Conservation (phyloP, 2,797 vertebrate genomes). For the Peromyscus attwateri region DNA sequence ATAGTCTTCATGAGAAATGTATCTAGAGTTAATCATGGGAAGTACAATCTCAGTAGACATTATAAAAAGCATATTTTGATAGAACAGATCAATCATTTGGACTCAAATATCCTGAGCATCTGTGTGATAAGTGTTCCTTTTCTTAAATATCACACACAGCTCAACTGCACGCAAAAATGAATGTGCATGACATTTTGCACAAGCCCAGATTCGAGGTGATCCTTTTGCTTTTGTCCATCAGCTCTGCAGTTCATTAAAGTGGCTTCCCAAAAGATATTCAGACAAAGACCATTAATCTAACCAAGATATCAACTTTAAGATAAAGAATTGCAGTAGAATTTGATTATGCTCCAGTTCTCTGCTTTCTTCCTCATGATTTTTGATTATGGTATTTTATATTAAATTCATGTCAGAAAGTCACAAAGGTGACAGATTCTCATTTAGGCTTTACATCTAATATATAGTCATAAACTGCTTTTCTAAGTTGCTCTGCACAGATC, state of each 20-base stretch:
- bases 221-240: neutral
- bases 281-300: conserved; percentile 62
- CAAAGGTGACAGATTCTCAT: conserved; percentile 65
- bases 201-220: neutral
- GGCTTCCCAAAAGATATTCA: conserved; percentile 6
- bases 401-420: conserved; percentile 66
- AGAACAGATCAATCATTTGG: neutral
- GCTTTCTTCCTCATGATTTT: conserved; percentile 49
- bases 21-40: neutral
- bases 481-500: conserved; percentile 63
- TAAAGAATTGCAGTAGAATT: conserved; percentile 55
- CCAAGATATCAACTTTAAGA: conserved; percentile 54
- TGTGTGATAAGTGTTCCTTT: neutral
- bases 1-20: conserved; percentile 5
- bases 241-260: conserved; percentile 47
- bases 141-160: neutral
- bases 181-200: conserved; percentile 10
- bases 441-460: conserved; percentile 63
- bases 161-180: conserved; percentile 20
- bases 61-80: conserved; percentile 25
- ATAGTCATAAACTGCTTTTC: conserved; percentile 70
- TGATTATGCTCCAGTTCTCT: conserved; percentile 40
- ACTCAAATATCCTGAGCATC: neutral
- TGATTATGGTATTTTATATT: conserved; percentile 64
- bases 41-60: neutral